Percentiles rank a stretch among this genome's conserved stretches.
These are phyloP conservation scores for Pseudoatta argentina DNA, from an alignment of 1,140 invertebrate species.

Conservation along the genomic window DNA sequence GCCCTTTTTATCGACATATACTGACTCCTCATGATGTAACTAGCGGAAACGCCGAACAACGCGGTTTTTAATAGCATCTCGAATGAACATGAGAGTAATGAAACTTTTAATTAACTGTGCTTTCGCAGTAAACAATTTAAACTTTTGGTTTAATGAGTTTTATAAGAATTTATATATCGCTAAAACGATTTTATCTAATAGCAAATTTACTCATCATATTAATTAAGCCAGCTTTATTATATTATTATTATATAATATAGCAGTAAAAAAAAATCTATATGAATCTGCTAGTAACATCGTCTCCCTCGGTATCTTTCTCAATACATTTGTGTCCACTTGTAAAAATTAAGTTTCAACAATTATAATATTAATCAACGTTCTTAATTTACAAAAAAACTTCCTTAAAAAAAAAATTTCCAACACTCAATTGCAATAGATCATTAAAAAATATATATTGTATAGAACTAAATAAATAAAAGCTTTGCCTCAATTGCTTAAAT, in stretches of 20 bases:
- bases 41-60: constrained; percentile 1
- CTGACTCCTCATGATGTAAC: constrained; percentile 23
- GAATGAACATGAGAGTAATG: constrained; percentile 17
- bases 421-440: background rate
- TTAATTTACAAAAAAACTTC: background rate
- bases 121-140: constrained; percentile 27
- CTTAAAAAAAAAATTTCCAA: background rate
- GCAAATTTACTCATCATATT: constrained; percentile 2
- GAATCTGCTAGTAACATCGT: background rate
- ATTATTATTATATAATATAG: background rate
- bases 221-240: background rate
- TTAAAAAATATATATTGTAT: background rate
- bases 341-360: background rate
- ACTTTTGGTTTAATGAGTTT: constrained; percentile 33
- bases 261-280: background rate
- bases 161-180: constrained; percentile 25
- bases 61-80: constrained; percentile 33
- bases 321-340: constrained; percentile 8
- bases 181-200: background rate
- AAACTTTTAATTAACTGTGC: constrained; percentile 50
- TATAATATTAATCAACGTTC: background rate
- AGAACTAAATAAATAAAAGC: background rate
- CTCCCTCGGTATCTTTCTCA: background rate
- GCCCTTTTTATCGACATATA: constrained; percentile 31
- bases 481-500: background rate